These are phyloP conservation scores for Diachrysia chrysitis DNA, from an alignment of 2,888 invertebrate species.

Conservation along the genomic window DNA sequence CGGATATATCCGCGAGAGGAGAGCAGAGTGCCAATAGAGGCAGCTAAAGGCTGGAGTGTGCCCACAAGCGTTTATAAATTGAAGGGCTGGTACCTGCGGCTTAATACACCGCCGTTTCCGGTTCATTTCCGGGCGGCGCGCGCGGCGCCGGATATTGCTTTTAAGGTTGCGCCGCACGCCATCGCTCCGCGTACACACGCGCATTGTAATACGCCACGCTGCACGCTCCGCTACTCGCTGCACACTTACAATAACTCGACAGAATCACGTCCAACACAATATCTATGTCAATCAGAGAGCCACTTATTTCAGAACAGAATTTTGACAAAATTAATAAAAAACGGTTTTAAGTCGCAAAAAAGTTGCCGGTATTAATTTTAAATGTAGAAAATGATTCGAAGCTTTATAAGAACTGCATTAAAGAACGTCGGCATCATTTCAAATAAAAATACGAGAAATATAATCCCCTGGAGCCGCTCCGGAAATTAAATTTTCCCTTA, in stretches of 20 bases:
- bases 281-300: slow-evolving; percentile 14
- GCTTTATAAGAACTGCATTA: slow-evolving; percentile 60
- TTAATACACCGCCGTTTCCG: slow-evolving; percentile 90
- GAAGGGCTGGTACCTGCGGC: slow-evolving; percentile 89
- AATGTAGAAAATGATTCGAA: slow-evolving; percentile 52
- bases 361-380: slow-evolving; percentile 35
- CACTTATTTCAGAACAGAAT: slow-evolving; percentile 20
- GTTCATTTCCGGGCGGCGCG: slow-evolving; percentile 89
- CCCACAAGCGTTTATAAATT: slow-evolving; percentile 88
- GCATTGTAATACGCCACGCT: slow-evolving; percentile 61
- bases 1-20: slow-evolving; percentile 78
- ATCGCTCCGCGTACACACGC: slow-evolving; percentile 68
- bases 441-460: slow-evolving; percentile 77
- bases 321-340: slow-evolving; percentile 33
- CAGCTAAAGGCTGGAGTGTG: slow-evolving; percentile 74
- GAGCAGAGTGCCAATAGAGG: slow-evolving; percentile 69
- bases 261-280: slow-evolving; percentile 24
- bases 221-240: slow-evolving; percentile 54
- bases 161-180: slow-evolving; percentile 88
- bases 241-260: slow-evolving; percentile 21
- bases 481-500: slow-evolving; percentile 86
- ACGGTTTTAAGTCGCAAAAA: slow-evolving; percentile 24
- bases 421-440: slow-evolving; percentile 58
- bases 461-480: slow-evolving; percentile 75
- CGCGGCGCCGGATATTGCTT: slow-evolving; percentile 90